Percentiles rank a stretch among this genome's conserved stretches.
Conservation (phyloP, 2,888 invertebrate genomes). For the Ectobius pallidus region DNA sequence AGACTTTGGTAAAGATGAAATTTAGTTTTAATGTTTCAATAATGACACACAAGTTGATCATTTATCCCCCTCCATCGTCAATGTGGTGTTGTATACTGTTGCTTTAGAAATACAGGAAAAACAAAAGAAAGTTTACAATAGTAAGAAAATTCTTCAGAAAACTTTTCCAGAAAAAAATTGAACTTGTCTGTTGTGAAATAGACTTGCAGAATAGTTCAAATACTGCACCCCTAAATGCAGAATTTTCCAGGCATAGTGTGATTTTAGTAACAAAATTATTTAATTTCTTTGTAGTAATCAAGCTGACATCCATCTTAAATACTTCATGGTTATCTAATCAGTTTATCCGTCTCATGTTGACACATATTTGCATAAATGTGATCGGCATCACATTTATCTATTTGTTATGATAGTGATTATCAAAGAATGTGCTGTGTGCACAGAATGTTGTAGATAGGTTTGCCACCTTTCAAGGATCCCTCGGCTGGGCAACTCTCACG, state of each 20-base stretch:
- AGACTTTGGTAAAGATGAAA: not conserved
- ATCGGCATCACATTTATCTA: too few relatives aligned
- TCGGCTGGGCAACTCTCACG: not conserved
- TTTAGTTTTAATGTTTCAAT: not conserved
- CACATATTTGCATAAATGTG: too few relatives aligned
- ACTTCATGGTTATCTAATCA: too few relatives aligned
- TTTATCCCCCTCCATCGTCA: not conserved
- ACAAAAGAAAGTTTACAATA: not conserved
- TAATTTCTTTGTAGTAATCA: not conserved
- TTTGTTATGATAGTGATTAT: too few relatives aligned
- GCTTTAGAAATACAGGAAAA: conserved; percentile 9
- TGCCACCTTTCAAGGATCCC: not conserved
- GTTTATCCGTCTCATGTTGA: not conserved
- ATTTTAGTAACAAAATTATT: not conserved
- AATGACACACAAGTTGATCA: not conserved
- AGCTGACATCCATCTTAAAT: too few relatives aligned
- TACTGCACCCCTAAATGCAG: not conserved
- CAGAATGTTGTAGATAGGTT: too few relatives aligned
- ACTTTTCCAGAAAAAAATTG: too few relatives aligned
- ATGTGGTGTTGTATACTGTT: conserved; percentile 5
- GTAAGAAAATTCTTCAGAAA: too few relatives aligned
- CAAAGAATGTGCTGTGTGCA: too few relatives aligned
- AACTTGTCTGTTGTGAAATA: too few relatives aligned
- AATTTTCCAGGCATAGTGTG: not conserved
- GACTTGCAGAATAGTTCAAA: not conserved